These are phyloP conservation scores for Seriola dumerili DNA, from an alignment of 2,113 vertebrate genomes.

Conservation along the genomic window DNA sequence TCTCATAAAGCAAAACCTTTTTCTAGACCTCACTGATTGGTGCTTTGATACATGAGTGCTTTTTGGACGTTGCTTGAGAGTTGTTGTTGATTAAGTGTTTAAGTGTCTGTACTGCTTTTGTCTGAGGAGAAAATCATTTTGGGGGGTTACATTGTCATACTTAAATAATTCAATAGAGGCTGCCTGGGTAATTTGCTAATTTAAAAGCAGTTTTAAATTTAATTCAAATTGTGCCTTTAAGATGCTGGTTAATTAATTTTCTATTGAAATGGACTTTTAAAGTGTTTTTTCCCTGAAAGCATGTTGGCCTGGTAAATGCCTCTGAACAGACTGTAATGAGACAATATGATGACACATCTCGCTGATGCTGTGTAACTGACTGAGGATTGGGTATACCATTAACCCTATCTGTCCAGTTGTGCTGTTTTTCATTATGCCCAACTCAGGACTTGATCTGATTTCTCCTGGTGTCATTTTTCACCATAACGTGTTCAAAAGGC, in stretches of 20 bases:
- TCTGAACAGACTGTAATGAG: background rate
- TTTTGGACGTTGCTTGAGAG: background rate
- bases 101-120: background rate
- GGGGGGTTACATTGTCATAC: background rate
- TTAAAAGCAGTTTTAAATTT: slow-evolving; percentile 28
- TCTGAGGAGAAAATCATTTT: background rate
- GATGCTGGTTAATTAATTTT: slow-evolving; percentile 20
- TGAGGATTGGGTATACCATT: background rate
- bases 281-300: background rate
- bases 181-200: slow-evolving; percentile 1
- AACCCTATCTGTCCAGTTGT: background rate
- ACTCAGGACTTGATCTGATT: slow-evolving; percentile 5
- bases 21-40: background rate
- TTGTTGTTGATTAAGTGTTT: background rate
- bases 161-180: slow-evolving; percentile 21
- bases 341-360: background rate
- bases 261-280: slow-evolving; percentile 2
- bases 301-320: background rate
- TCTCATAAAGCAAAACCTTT: background rate
- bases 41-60: background rate
- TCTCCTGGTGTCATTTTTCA: slow-evolving; percentile 5
- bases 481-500: background rate
- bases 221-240: slow-evolving; percentile 34
- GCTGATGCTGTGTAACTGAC: slow-evolving; percentile 5
- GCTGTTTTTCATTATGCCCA: background rate